These are phyloP conservation scores for Neosilurus hyrtlii DNA, from an alignment of 2,797 vertebrate genomes.

Conservation along the genomic window DNA sequence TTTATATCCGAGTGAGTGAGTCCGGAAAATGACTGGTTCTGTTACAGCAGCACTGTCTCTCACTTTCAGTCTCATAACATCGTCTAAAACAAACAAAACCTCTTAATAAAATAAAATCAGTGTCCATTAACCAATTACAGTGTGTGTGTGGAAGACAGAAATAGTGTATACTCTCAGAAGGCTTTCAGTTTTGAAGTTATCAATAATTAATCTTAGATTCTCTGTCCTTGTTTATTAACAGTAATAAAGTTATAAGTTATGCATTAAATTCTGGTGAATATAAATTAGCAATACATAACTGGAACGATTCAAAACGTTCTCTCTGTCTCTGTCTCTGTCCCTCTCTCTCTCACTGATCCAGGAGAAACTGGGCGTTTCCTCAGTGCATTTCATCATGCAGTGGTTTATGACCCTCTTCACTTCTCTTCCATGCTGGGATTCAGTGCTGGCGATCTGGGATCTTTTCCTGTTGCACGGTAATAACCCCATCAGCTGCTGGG, in stretches of 20 bases:
- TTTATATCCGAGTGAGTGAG: not conserved
- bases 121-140: too few relatives aligned
- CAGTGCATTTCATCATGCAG: conserved; percentile 71
- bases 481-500: not conserved
- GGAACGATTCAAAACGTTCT: not conserved
- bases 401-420: conserved; percentile 79
- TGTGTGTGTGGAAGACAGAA: too few relatives aligned
- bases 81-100: not conserved
- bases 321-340: too few relatives aligned
- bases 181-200: not conserved
- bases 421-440: conserved; percentile 77
- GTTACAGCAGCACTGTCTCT: not conserved
- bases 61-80: not conserved
- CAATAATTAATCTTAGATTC: not conserved
- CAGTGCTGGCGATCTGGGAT: conserved; percentile 75
- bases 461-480: conserved; percentile 73
- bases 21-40: not conserved
- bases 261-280: too few relatives aligned
- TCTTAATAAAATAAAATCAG: not conserved
- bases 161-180: too few relatives aligned
- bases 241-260: too few relatives aligned
- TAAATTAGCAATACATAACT: too few relatives aligned
- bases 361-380: conserved; percentile 70
- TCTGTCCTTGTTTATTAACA: too few relatives aligned
- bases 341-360: conserved; percentile 34